These are phyloP conservation scores for Cuniculus paca DNA, from an alignment of 2,797 vertebrate genomes.

Conservation along the genomic window DNA sequence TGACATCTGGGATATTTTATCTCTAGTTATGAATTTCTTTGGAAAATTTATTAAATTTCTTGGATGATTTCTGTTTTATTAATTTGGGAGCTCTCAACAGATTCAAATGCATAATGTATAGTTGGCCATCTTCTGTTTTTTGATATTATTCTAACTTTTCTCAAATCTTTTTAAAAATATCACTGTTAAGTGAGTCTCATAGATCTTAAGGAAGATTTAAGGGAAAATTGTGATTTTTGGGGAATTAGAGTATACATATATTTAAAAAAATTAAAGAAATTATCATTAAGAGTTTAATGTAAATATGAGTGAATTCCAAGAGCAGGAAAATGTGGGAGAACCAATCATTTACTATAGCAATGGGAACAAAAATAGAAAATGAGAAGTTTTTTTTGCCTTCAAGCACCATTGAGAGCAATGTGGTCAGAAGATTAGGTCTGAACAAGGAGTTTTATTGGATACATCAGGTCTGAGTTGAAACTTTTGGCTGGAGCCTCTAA, in stretches of 20 bases:
- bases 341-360: slow-evolving; percentile 5
- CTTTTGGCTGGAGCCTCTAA: not conserved
- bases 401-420: not conserved
- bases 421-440: not conserved
- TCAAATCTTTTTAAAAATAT: not conserved
- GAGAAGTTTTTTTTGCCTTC: slow-evolving; percentile 4
- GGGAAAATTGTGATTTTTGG: slow-evolving; percentile 4
- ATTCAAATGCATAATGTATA: not conserved
- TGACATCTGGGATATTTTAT: slow-evolving; percentile 56
- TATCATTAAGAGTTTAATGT: not conserved
- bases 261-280: not conserved
- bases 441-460: not conserved
- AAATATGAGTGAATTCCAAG: slow-evolving; percentile 31
- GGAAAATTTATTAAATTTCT: slow-evolving; percentile 29
- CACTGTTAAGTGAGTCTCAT: not conserved
- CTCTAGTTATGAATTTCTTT: not conserved
- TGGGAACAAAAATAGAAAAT: not conserved
- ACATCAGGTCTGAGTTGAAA: not conserved
- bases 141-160: not conserved
- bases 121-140: not conserved
- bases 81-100: not conserved
- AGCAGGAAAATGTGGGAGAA: not conserved
- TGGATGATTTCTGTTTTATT: not conserved
- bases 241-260: not conserved
- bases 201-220: slow-evolving; percentile 38